A percentile compares a stretch with the other conserved stretches of the same genome.
Conservation (phyloP, 92 coral and sea anemone species). For the Zoanthus sociatus region DNA sequence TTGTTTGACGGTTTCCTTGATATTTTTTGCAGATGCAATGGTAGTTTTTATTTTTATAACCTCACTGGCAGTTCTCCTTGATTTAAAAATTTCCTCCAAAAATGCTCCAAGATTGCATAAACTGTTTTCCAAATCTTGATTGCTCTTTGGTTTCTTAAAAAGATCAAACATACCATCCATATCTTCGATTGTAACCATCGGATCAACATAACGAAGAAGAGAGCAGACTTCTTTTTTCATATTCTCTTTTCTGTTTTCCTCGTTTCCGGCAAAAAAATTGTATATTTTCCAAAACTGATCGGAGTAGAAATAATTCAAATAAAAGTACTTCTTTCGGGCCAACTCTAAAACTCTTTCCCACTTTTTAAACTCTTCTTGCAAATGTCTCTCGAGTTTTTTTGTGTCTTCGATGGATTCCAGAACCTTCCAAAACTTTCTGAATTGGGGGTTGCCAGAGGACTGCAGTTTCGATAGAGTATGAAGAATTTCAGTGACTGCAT, state of each 20-base stretch:
- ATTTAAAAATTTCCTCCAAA: conserved; percentile 68
- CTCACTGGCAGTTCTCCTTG: conserved; percentile 8
- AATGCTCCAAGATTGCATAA: conserved; percentile 73
- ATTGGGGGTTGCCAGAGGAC: conserved; percentile 79
- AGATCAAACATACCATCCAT: conserved; percentile 40
- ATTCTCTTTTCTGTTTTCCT: conserved; percentile 3
- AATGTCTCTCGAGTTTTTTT: conserved; percentile 35
- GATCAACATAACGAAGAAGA: conserved; percentile 80
- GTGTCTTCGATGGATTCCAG: conserved; percentile 68
- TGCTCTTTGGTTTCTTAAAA: conserved; percentile 54
- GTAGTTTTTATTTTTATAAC: conserved; percentile 11
- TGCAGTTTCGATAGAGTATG: conserved; percentile 54
- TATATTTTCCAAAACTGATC: conserved; percentile 84
- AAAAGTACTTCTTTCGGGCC: conserved; percentile 69
- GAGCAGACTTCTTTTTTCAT: conserved; percentile 40
- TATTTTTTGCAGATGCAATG: conserved; percentile 19
- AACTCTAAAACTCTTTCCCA: conserved; percentile 69
- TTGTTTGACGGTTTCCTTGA: conserved; percentile 79
- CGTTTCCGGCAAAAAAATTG: conserved; percentile 57
- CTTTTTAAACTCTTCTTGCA: conserved; percentile 49
- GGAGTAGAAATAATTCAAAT: conserved; percentile 85
- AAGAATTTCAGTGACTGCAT: conserved; percentile 78
- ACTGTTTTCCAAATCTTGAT: conserved; percentile 45
- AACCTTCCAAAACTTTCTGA: conserved; percentile 58
- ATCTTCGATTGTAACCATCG: conserved; percentile 49